Conservation (phyloP, 2,888 invertebrate genomes). For the Geotrupes spiniger region DNA sequence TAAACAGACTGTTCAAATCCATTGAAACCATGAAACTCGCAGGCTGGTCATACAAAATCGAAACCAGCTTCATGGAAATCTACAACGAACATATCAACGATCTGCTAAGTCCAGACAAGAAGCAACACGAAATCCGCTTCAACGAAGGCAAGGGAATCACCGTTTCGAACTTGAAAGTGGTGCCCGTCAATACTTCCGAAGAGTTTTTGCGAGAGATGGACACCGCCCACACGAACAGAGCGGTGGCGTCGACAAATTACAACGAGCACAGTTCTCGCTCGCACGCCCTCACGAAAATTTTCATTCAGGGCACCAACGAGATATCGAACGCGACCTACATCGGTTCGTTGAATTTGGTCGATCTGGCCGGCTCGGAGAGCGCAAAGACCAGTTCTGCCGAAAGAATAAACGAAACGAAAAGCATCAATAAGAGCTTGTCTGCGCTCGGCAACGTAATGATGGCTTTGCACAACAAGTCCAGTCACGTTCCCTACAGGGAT, state of each 20-base stretch:
- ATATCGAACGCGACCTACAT: conserved; percentile 7
- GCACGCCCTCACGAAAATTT: conserved; percentile 52
- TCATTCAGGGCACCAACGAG: conserved; percentile 10
- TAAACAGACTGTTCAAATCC: conserved; percentile 73
- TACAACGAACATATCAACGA: conserved; percentile 68
- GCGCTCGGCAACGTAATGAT: conserved; percentile 79
- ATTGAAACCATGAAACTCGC: conserved; percentile 66
- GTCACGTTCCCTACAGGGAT: conserved; percentile 85
- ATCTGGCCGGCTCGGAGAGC: conserved; percentile 85
- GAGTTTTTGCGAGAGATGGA: conserved; percentile 68
- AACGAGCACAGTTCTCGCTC: conserved; percentile 58
- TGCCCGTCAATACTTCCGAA: conserved; percentile 61
- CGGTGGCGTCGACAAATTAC: conserved; percentile 59
- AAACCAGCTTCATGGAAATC: conserved; percentile 66
- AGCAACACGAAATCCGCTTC: conserved; percentile 57
- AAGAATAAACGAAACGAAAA: conserved; percentile 78
- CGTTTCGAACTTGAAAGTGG: conserved; percentile 59
- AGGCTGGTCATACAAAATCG: conserved; percentile 71
- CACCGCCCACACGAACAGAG: conserved; percentile 74
- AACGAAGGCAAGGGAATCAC: conserved; percentile 55
- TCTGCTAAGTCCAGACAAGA: conserved; percentile 49
- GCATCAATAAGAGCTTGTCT: conserved; percentile 79
- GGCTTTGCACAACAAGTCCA: conserved; percentile 77
- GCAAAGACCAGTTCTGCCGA: conserved; percentile 53
- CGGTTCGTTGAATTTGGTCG: conserved; percentile 77